These are phyloP conservation scores for Mythimna vitellina DNA, from an alignment of 2,888 invertebrate genomes.

Conservation along the genomic window DNA sequence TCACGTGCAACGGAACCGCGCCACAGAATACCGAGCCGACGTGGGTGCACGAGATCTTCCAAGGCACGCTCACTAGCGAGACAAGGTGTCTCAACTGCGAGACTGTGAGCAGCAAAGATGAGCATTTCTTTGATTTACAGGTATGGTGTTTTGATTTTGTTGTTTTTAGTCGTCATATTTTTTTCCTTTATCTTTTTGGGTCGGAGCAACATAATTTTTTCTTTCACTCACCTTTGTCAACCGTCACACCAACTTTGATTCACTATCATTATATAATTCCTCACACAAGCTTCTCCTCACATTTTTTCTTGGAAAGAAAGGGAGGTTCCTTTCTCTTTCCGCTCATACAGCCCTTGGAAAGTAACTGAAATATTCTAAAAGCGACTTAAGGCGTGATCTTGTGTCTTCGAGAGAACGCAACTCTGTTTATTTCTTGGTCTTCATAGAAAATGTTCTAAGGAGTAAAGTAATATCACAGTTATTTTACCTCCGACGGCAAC, in stretches of 20 bases:
- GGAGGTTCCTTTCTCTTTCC: too few relatives aligned
- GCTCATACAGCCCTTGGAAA: too few relatives aligned
- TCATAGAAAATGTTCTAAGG: too few relatives aligned
- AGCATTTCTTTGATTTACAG: slow-evolving; percentile 99
- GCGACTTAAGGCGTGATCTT: too few relatives aligned
- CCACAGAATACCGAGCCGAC: slow-evolving; percentile 95
- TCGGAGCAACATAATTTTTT: not conserved
- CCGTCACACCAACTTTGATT: not conserved
- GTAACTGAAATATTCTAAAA: too few relatives aligned
- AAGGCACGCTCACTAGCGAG: slow-evolving; percentile 99
- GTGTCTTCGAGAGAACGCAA: too few relatives aligned
- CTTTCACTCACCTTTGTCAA: not conserved
- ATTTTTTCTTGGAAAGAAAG: too few relatives aligned
- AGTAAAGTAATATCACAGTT: too few relatives aligned
- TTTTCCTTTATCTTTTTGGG: not conserved
- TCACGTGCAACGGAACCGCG: slow-evolving; percentile 83
- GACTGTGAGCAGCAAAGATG: slow-evolving; percentile 99
- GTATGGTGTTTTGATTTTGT: slow-evolving; percentile 60
- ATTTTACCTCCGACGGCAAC: too few relatives aligned
- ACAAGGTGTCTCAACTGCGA: slow-evolving; percentile 99
- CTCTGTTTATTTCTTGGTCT: too few relatives aligned
- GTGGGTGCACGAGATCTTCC: slow-evolving; percentile 99
- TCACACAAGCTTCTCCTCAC: not conserved
- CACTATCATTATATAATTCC: not conserved
- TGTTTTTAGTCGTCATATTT: too few relatives aligned